Evolutionary conservation across 1,140 invertebrate species (phyloP).

Genomic region (Diachasmimorpha longicaudata): DNA sequence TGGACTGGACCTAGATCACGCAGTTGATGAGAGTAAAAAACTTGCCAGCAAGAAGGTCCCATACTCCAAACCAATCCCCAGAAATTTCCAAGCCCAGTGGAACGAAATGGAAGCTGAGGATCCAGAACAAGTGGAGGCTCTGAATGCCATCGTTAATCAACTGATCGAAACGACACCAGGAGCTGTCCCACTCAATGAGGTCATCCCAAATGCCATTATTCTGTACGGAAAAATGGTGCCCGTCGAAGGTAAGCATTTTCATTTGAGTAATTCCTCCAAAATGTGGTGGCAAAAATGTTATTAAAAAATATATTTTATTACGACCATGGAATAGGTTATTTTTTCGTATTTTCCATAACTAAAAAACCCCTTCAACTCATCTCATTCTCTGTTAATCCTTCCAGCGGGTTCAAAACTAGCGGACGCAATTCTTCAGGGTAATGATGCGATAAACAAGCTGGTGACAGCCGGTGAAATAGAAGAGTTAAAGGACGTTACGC

Average conservation of each 20-base stretch:
- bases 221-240: conserved; percentile 80
- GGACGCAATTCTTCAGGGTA: conserved; percentile 76
- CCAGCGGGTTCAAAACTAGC: conserved; percentile 75
- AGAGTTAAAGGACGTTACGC: conserved; percentile 76
- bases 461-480: conserved; percentile 80
- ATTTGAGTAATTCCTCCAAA: neutral
- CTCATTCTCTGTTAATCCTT: conserved; percentile 38
- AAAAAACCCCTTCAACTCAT: neutral
- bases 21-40: conserved; percentile 73
- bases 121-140: conserved; percentile 59
- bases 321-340: too few species aligned
- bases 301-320: too few species aligned
- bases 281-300: too few species aligned
- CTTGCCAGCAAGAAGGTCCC: conserved; percentile 79
- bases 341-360: too few species aligned
- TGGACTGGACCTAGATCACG: conserved; percentile 83
- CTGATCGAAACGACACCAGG: conserved; percentile 75
- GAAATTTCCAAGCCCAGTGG: conserved; percentile 96
- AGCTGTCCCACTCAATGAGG: conserved; percentile 72
- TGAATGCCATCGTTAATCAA: conserved; percentile 72
- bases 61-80: conserved; percentile 94
- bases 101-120: conserved; percentile 79
- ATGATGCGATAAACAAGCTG: conserved; percentile 75
- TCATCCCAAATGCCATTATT: conserved; percentile 78
- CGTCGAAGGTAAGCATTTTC: conserved; percentile 68